Percentiles rank a stretch among this genome's conserved stretches.
These are phyloP conservation scores for Antennarius striatus DNA, from an alignment of 2,113 vertebrate genomes.

Conservation along the genomic window DNA sequence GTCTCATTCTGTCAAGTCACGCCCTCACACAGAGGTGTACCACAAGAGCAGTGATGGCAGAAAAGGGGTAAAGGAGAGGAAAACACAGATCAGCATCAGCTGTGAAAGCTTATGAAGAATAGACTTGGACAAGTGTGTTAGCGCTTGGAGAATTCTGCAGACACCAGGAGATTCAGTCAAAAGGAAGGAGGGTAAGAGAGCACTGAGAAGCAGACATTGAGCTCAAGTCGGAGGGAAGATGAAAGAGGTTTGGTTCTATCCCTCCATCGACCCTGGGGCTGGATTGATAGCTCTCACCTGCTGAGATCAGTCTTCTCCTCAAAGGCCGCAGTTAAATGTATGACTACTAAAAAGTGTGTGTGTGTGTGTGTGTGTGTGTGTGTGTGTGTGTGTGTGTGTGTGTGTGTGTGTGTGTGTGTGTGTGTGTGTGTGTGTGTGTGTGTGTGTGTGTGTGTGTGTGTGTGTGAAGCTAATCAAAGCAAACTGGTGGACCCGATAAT, in stretches of 20 bases:
- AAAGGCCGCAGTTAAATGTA: conserved; percentile 26
- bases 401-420: too few relatives aligned
- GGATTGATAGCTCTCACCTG: conserved; percentile 57
- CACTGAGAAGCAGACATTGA: conserved; percentile 22
- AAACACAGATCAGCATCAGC: conserved; percentile 13
- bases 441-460: too few relatives aligned
- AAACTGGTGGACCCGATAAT: conserved; percentile 4
- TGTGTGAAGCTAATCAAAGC: conserved; percentile 22
- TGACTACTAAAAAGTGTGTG: conserved; percentile 21
- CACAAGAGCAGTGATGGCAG: conserved; percentile 9
- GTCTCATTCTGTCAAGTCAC: conserved; percentile 9
- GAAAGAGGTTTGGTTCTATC: conserved; percentile 46
- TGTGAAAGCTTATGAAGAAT: conserved; percentile 31
- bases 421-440: not conserved
- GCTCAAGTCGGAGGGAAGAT: conserved; percentile 43
- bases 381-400: not conserved
- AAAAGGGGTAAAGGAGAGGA: not conserved
- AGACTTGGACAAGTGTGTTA: conserved; percentile 24
- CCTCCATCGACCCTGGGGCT: conserved; percentile 33
- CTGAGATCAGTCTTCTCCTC: conserved; percentile 36
- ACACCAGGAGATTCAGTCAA: conserved; percentile 16
- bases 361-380: not conserved
- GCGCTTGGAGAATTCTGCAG: conserved; percentile 19
- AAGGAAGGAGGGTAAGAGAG: conserved; percentile 3
- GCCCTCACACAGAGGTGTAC: not conserved